Evolutionary conservation across 2,888 invertebrate genomes (phyloP).

Genomic region (Pseudococcus longispinus): DNA sequence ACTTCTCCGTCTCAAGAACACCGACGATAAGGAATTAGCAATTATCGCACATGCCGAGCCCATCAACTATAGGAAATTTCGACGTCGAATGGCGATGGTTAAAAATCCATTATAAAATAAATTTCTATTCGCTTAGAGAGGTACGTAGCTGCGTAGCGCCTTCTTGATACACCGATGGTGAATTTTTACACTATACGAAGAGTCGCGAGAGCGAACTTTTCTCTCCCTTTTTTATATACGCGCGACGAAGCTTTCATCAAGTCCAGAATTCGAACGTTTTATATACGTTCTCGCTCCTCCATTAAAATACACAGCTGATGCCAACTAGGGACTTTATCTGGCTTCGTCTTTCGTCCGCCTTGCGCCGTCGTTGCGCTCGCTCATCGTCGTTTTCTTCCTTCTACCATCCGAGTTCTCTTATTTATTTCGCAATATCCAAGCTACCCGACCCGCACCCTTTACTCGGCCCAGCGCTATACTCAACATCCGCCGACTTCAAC

Average conservation of each 20-base stretch:
- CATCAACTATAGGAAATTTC: not conserved
- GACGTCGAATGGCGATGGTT: not conserved
- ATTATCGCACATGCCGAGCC: not conserved
- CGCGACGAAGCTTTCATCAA: conserved; percentile 46
- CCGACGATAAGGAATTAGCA: not conserved
- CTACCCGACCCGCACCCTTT: not conserved
- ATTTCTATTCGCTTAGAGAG: not conserved
- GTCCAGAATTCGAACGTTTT: conserved; percentile 50
- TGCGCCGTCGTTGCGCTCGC: not conserved
- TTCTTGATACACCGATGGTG: not conserved
- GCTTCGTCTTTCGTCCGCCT: conserved; percentile 10
- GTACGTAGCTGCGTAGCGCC: not conserved
- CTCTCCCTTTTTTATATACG: conserved; percentile 36
- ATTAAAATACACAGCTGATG: conserved; percentile 55
- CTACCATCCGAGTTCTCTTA: conserved; percentile 51
- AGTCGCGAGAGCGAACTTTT: conserved; percentile 31
- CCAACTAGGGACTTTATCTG: conserved; percentile 55
- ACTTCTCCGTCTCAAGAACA: too few relatives aligned
- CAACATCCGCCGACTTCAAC: conserved; percentile 54
- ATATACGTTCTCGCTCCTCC: conserved; percentile 47
- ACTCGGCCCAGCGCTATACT: not conserved
- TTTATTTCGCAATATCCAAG: conserved; percentile 56
- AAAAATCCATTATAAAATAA: not conserved
- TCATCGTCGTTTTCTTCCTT: conserved; percentile 38
- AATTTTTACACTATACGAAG: not conserved